Evolutionary conservation across 1,140 invertebrate genomes (phyloP).

Genomic region (Oncopodura yosiiana): DNA sequence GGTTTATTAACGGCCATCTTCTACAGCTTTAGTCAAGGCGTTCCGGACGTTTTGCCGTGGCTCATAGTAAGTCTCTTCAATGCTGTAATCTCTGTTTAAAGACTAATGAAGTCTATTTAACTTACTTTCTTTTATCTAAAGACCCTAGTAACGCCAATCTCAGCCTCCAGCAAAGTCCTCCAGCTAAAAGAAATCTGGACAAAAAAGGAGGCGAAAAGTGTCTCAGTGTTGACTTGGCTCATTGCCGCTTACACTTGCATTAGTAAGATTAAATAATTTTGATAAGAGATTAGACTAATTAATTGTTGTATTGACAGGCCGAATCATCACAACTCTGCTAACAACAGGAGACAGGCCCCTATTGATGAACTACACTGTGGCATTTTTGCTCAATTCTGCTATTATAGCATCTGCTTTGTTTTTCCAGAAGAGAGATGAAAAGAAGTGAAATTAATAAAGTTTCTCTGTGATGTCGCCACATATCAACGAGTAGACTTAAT

Average conservation of each 20-base stretch:
- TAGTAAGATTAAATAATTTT: constrained; percentile 26
- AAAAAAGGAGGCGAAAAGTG: constrained; percentile 27
- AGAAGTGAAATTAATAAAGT: not conserved
- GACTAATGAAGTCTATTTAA: not conserved
- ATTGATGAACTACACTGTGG: constrained; percentile 32
- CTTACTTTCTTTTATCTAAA: constrained; percentile 3
- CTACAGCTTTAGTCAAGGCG: constrained; percentile 25
- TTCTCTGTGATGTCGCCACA: not conserved
- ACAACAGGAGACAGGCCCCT: constrained; percentile 30
- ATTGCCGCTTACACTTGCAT: constrained; percentile 35
- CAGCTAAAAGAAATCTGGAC: constrained; percentile 30
- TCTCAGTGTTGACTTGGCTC: constrained; percentile 32
- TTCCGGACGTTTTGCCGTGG: constrained; percentile 18
- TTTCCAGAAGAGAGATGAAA: constrained; percentile 12
- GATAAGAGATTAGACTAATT: constrained; percentile 4
- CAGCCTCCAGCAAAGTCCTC: constrained; percentile 34
- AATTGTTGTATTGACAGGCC: constrained; percentile 22
- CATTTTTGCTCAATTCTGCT: constrained; percentile 27
- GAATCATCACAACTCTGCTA: constrained; percentile 32
- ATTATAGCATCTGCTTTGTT: constrained; percentile 30
- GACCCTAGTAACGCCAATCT: constrained; percentile 34
- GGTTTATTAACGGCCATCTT: constrained; percentile 32
- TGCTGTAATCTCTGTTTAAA: not conserved
- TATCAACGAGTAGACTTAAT: not conserved
- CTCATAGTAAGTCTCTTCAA: constrained; percentile 29